These are phyloP conservation scores for Acestrorhynchus altus DNA, from an alignment of 2,797 vertebrate genomes.

Conservation along the genomic window DNA sequence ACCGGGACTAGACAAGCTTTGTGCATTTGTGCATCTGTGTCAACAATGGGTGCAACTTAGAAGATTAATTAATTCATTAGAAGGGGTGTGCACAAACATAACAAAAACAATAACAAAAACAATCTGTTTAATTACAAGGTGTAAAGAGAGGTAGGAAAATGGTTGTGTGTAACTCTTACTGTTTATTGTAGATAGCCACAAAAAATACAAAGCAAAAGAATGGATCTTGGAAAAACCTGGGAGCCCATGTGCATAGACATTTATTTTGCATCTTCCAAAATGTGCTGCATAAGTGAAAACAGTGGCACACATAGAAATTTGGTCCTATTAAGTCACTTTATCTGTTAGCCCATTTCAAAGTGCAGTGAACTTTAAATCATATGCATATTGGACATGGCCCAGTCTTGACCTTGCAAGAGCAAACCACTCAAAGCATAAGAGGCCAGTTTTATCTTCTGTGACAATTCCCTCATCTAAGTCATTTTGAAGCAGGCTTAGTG, in stretches of 20 bases:
- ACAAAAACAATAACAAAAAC: too few species aligned
- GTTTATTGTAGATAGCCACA: too few species aligned
- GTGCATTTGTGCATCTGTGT: too few species aligned
- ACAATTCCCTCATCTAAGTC: constrained; percentile 1
- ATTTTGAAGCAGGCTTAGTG: not conserved
- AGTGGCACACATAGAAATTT: not conserved
- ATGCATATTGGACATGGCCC: constrained; percentile 16
- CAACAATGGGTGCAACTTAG: too few species aligned
- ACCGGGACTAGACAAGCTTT: too few species aligned
- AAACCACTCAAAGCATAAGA: constrained; percentile 26
- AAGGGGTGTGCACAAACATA: too few species aligned
- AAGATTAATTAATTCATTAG: too few species aligned
- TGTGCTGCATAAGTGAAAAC: constrained; percentile 14
- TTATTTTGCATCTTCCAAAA: constrained; percentile 17
- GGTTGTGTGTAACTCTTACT: too few species aligned
- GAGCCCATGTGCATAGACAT: not conserved
- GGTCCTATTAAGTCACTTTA: not conserved
- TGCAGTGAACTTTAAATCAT: constrained; percentile 32
- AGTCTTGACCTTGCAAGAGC: constrained; percentile 9
- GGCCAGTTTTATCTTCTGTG: not conserved
- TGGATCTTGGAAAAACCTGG: not conserved
- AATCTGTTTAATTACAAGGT: too few species aligned
- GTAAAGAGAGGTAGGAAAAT: too few species aligned
- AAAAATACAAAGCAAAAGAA: too few species aligned
- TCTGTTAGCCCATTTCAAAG: constrained; percentile 35